Conservation (phyloP, 2,113 vertebrate genomes). For the Peromyscus polionotus region DNA sequence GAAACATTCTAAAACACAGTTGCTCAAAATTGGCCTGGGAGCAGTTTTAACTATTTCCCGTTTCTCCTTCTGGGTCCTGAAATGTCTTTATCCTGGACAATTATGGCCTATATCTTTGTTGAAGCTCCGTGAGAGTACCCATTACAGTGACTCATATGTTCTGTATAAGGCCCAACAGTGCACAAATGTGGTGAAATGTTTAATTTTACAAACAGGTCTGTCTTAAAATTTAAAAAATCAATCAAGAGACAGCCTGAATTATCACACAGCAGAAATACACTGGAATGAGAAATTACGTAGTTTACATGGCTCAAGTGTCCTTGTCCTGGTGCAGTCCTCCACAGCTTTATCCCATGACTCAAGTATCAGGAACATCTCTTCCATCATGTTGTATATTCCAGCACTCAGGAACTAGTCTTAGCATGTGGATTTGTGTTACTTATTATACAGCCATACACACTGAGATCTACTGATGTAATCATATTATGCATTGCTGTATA, state of each 20-base stretch:
- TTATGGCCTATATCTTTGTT: too few relatives aligned
- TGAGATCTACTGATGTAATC: not conserved
- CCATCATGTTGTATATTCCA: not conserved
- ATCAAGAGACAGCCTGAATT: not conserved
- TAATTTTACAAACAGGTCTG: not conserved
- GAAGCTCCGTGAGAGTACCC: not conserved
- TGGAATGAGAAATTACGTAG: not conserved
- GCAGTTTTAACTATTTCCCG: not conserved
- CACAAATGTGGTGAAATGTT: not conserved
- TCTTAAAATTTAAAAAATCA: not conserved
- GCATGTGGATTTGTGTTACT: not conserved
- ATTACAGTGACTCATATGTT: not conserved
- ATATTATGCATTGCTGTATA: not conserved
- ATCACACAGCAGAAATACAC: too few relatives aligned
- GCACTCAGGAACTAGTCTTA: not conserved
- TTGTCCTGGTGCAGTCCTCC: not conserved
- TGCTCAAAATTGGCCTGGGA: not conserved
- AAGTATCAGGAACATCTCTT: not conserved
- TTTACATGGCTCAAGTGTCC: fast-evolving
- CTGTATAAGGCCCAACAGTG: not conserved
- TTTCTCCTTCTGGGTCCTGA: not conserved
- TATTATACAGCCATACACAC: not conserved
- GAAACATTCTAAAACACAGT: not conserved
- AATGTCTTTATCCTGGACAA: not conserved
- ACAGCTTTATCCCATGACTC: not conserved